Conservation (phyloP, 2,888 invertebrate genomes). For the Drosophila formosana region DNA sequence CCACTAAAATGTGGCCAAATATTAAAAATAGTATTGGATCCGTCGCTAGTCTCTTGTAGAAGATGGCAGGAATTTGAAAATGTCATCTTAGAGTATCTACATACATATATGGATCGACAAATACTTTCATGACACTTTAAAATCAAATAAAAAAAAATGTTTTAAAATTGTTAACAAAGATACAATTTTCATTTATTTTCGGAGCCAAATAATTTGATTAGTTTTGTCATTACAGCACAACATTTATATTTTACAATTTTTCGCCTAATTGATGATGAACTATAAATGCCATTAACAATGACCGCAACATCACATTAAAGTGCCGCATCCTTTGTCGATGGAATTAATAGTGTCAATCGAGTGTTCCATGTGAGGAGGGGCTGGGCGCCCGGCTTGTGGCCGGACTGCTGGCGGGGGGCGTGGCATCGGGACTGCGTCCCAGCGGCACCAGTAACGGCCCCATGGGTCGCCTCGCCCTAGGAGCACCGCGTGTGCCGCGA, state of each 20-base stretch:
- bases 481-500: slow-evolving; percentile 87
- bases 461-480: slow-evolving; percentile 87
- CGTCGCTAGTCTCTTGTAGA: too few relatives aligned
- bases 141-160: too few relatives aligned
- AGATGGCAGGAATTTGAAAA: background rate
- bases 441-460: slow-evolving; percentile 84
- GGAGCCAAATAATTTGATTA: slow-evolving; percentile 14
- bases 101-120: background rate
- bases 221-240: slow-evolving; percentile 18
- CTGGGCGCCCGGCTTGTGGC: slow-evolving; percentile 84
- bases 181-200: background rate
- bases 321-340: slow-evolving; percentile 18
- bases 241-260: background rate
- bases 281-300: slow-evolving; percentile 33
- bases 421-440: slow-evolving; percentile 83
- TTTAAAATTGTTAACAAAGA: background rate
- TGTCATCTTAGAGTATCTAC: slow-evolving; percentile 8
- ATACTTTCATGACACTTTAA: too few relatives aligned
- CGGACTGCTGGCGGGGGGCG: slow-evolving; percentile 83
- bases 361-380: slow-evolving; percentile 63
- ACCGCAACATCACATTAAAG: slow-evolving; percentile 26
- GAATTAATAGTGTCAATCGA: slow-evolving; percentile 48
- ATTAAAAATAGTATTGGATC: too few relatives aligned
- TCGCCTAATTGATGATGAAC: background rate
- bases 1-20: too few relatives aligned